These are phyloP conservation scores for Babylonia areolata DNA, from an alignment of 1,140 invertebrate genomes.

Conservation along the genomic window DNA sequence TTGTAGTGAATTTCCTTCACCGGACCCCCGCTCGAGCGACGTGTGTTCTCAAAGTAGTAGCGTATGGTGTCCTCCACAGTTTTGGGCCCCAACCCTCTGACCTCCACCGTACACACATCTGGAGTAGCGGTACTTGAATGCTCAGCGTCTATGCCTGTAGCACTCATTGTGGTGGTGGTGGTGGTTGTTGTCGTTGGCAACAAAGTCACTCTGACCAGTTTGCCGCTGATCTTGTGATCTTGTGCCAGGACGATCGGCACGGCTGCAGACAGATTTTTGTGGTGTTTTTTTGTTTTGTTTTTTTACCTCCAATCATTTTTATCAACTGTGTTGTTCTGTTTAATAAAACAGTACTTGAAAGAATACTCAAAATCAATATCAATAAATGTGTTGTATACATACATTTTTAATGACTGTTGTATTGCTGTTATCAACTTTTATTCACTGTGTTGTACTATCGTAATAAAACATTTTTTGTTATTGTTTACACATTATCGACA, in stretches of 20 bases:
- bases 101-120: not conserved
- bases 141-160: not conserved
- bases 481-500: too few species aligned
- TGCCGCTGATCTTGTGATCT: slow-evolving; percentile 5
- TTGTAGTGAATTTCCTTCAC: slow-evolving; percentile 12
- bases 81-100: not conserved
- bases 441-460: too few species aligned
- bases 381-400: too few species aligned
- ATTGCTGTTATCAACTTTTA: too few species aligned
- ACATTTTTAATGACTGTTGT: too few species aligned
- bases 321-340: too few species aligned
- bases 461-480: too few species aligned
- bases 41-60: slow-evolving; percentile 52
- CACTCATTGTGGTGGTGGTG: not conserved
- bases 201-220: not conserved
- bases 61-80: slow-evolving; percentile 24
- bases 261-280: not conserved
- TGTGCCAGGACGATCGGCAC: slow-evolving; percentile 6
- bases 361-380: too few species aligned
- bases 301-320: too few species aligned
- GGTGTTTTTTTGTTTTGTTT: too few species aligned
- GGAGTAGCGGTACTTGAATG: not conserved
- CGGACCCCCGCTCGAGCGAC: slow-evolving; percentile 45
- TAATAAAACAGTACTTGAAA: too few species aligned
- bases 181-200: not conserved